Base-by-base conservation (phyloP, 2,888 invertebrate genomes). In the Agrotis ipsilon region DNA sequence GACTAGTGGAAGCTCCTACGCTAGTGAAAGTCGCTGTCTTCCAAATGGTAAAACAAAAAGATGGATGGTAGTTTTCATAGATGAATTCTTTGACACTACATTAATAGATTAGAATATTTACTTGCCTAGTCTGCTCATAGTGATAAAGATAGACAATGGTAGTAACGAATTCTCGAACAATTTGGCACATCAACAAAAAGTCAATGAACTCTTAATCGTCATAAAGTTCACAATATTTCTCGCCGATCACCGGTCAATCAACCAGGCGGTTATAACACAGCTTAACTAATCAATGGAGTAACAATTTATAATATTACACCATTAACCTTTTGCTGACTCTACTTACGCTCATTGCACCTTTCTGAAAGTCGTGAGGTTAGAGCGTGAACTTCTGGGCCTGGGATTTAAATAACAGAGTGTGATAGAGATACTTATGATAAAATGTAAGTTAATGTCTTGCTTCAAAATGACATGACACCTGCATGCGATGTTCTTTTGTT, bases 281-380 rank as follows among this genome's bases (percentile, higher is more conserved):
- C 27, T 14, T 54, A 19, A 80, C 75, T 60, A 75, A 79, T 75
- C 67, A 73, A 80, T 62, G 27, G 13, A 55, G 72, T 52, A 58
- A 77, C 59, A 46, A 69, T 71, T 72, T 68, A 64, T 64, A 32
- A 27, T 74, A 71, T 73, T 81, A 69, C 75, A 73, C 58, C 61
- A 78, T 48, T 75, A 75, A 78, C 79, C 79, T 74, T 81, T 81
- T 63, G 43, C 69, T 60, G 54, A 32, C 43, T 64, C 59, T 63
- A 16, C 61, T 66, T 51, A 46, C 52, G 54, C 39, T 52, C 4
- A 59, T 65, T 62, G 75, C 69, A 78, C 77, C 74, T 77, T 72
- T 75, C 57, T 6, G 51, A 72, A 60, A 80, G 71, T 79, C 69
- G 72, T 72, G 71, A 69, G 74, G 63, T 79, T 66, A 63, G 43